Conservation (phyloP, 2,888 invertebrate species). For the Hirtodrosophila alboralis region DNA sequence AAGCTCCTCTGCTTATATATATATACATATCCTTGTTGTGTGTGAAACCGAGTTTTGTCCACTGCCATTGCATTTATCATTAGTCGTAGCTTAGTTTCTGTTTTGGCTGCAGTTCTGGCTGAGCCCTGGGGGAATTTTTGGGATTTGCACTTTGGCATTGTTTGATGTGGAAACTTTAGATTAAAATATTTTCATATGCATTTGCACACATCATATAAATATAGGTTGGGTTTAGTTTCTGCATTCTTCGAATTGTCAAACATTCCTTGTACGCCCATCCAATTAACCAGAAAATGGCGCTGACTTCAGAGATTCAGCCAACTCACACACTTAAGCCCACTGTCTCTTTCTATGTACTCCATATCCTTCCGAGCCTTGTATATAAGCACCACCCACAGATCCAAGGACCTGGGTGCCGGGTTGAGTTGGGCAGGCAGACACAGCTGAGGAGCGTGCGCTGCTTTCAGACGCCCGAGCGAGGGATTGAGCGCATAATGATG, state of each 20-base stretch:
- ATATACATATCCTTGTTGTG: too few relatives aligned
- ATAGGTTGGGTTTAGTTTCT: conserved; percentile 16
- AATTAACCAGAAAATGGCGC: conserved; percentile 44
- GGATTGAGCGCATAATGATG: conserved; percentile 82
- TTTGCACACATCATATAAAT: conserved; percentile 10
- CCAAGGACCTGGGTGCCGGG: too few relatives aligned
- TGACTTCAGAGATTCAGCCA: conserved; percentile 24
- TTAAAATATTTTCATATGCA: conserved; percentile 76
- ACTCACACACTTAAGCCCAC: background rate
- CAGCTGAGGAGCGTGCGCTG: conserved; percentile 31
- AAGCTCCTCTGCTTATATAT: too few relatives aligned
- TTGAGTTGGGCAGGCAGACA: too few relatives aligned
- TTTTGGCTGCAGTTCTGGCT: background rate
- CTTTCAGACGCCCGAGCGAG: conserved; percentile 36
- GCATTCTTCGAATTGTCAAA: too few relatives aligned
- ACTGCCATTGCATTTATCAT: conserved; percentile 65
- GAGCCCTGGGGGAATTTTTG: conserved; percentile 28
- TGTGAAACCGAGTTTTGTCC: conserved; percentile 1
- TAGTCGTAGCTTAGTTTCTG: conserved; percentile 62
- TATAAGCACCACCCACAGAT: conserved; percentile 23
- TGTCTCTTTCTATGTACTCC: conserved; percentile 1
- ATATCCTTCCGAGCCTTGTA: conserved; percentile 14
- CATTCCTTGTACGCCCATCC: background rate
- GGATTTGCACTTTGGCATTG: conserved; percentile 71
- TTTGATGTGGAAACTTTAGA: conserved; percentile 81